These are phyloP conservation scores for Ptilorrhoa leucosticta DNA, from an alignment of 2,113 vertebrate species.

Conservation along the genomic window DNA sequence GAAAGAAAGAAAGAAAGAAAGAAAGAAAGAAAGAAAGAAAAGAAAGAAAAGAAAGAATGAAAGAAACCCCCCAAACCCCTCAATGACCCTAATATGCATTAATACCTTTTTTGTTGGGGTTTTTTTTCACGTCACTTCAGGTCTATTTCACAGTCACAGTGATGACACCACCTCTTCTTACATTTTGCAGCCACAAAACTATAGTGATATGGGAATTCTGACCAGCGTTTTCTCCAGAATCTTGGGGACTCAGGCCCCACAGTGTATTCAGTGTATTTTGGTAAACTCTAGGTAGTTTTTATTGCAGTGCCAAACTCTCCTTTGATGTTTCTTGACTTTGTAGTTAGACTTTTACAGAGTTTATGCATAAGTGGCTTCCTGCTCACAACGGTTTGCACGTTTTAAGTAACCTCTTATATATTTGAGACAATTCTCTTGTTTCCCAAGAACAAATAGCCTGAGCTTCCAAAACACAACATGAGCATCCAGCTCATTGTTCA, in stretches of 20 bases:
- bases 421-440: not conserved
- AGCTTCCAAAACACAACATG: not conserved
- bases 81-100: not conserved
- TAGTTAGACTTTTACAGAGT: not conserved
- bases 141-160: not conserved
- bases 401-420: not conserved
- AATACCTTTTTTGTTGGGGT: accelerated
- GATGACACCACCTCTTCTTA: not conserved
- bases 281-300: not conserved
- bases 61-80: too few species aligned
- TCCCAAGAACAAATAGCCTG: not conserved
- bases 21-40: too few species aligned
- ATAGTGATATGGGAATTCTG: not conserved
- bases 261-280: not conserved
- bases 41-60: too few species aligned
- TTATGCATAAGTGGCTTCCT: not conserved
- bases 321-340: not conserved
- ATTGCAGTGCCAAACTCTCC: not conserved
- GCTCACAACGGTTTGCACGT: not conserved
- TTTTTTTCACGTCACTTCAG: not conserved
- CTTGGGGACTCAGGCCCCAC: accelerated
- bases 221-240: not conserved
- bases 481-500: not conserved
- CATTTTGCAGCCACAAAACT: not conserved
- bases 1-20: too few species aligned